A percentile compares a stretch with the other conserved stretches of the same genome.
These are phyloP conservation scores for Oreotrochilus melanogaster DNA, from an alignment of 2,113 vertebrate species.

Conservation along the genomic window DNA sequence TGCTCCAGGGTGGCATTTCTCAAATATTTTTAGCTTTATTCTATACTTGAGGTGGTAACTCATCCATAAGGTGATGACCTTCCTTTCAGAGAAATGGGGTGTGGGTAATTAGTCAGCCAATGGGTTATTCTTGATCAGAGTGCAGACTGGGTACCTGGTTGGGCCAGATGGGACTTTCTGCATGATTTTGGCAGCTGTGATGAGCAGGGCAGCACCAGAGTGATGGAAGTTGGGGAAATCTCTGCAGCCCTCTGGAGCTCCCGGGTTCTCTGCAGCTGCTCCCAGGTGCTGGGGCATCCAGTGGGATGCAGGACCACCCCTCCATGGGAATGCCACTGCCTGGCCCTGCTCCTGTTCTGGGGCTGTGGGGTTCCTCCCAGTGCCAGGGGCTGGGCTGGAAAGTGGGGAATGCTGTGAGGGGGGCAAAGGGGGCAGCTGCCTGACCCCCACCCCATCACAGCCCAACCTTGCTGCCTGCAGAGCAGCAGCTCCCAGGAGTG, in stretches of 20 bases:
- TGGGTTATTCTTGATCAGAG: slow-evolving; percentile 14
- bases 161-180: slow-evolving; percentile 69
- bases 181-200: slow-evolving; percentile 72
- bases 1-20: slow-evolving; percentile 6
- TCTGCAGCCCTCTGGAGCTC: background rate
- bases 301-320: background rate
- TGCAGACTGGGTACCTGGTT: background rate
- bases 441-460: accelerated
- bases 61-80: slow-evolving; percentile 23
- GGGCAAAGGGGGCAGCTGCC: background rate
- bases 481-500: background rate
- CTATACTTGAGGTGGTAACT: slow-evolving; percentile 41
- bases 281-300: background rate
- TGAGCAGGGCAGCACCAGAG: slow-evolving; percentile 51
- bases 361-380: background rate
- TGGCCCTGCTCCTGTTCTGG: accelerated
- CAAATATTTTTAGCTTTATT: slow-evolving; percentile 60
- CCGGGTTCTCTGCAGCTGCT: background rate
- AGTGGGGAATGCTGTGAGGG: accelerated
- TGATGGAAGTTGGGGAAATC: slow-evolving; percentile 67
- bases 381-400: background rate
- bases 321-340: background rate
- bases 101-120: slow-evolving; percentile 60
- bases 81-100: slow-evolving; percentile 31
- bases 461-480: accelerated